Conservation (phyloP, 2,113 vertebrate species). For the Sander vitreus region DNA sequence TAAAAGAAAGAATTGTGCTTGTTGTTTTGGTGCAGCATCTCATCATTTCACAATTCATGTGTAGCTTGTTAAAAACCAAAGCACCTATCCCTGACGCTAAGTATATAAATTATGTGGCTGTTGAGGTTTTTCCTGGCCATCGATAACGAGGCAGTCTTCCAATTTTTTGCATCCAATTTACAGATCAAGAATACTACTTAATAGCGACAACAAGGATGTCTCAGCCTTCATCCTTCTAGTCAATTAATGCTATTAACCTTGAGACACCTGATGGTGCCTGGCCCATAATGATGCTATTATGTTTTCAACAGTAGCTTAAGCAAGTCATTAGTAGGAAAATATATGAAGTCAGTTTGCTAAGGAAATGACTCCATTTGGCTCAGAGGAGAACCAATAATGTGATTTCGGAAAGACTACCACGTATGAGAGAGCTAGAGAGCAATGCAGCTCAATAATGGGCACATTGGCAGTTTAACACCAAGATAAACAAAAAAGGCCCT, state of each 20-base stretch:
- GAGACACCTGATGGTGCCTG: constrained; percentile 60
- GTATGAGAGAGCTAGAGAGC: constrained; percentile 26
- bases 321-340: constrained; percentile 75
- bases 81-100: neutral
- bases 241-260: constrained; percentile 76
- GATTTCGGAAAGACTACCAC: constrained; percentile 32
- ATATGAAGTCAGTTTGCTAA: constrained; percentile 64
- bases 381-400: constrained; percentile 52
- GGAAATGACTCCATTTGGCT: constrained; percentile 68
- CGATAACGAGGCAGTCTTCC: neutral
- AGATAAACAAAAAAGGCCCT: constrained; percentile 17
- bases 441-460: constrained; percentile 48
- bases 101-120: neutral
- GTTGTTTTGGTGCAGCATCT: neutral
- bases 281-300: constrained; percentile 73
- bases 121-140: neutral
- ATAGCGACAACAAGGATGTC: constrained; percentile 16
- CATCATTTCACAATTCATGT: neutral
- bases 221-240: constrained; percentile 44
- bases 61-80: neutral
- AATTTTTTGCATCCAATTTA: neutral
- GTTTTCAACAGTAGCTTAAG: constrained; percentile 70
- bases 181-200: constrained; percentile 18
- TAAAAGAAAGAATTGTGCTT: too few relatives aligned
- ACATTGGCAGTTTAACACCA: constrained; percentile 21